phyloP scores from a whole-genome alignment of 1,140 invertebrate genomes.

The Eupeodes corollae region DNA sequence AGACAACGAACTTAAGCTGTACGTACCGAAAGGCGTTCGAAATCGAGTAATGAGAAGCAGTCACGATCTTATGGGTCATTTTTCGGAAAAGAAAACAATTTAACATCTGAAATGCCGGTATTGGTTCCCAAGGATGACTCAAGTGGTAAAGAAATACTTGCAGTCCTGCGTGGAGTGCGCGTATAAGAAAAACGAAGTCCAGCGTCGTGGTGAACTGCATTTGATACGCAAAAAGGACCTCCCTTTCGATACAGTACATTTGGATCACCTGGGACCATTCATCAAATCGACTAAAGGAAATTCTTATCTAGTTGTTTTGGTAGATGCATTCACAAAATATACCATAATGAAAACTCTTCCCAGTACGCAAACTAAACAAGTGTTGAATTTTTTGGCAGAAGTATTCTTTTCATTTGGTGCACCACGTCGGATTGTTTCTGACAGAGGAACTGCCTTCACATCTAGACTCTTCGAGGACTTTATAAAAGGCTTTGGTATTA shows the following conservation, averaged over 20 bases:
- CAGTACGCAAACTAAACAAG: slow-evolving; percentile 13
- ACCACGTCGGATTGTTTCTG: slow-evolving; percentile 21
- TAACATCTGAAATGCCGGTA: not conserved
- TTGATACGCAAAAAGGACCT: slow-evolving; percentile 3
- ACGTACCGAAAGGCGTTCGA: slow-evolving; percentile 4
- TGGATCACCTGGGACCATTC: slow-evolving; percentile 21
- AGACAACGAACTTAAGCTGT: slow-evolving; percentile 1
- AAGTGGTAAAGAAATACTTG: slow-evolving; percentile 6
- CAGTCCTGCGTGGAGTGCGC: slow-evolving; percentile 7
- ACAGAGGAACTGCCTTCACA: slow-evolving; percentile 27
- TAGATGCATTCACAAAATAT: slow-evolving; percentile 22
- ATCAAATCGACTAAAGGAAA: slow-evolving; percentile 14
- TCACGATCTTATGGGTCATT: slow-evolving; percentile 4
- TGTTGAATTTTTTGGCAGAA: slow-evolving; percentile 6
- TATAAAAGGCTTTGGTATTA: slow-evolving; percentile 15
- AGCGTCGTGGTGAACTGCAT: slow-evolving; percentile 5
- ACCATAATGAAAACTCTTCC: slow-evolving; percentile 11
- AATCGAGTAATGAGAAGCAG: not conserved
- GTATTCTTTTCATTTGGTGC: slow-evolving; percentile 2
- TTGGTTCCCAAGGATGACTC: slow-evolving; percentile 5
- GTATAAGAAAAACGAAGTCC: slow-evolving; percentile 3
- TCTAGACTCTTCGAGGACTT: slow-evolving; percentile 18
- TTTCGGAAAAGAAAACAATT: not conserved
- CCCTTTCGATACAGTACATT: slow-evolving; percentile 13
- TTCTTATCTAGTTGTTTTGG: slow-evolving; percentile 16